phyloP scores from a whole-genome alignment of 2,888 invertebrate species.

The Tenodera sinensis region DNA sequence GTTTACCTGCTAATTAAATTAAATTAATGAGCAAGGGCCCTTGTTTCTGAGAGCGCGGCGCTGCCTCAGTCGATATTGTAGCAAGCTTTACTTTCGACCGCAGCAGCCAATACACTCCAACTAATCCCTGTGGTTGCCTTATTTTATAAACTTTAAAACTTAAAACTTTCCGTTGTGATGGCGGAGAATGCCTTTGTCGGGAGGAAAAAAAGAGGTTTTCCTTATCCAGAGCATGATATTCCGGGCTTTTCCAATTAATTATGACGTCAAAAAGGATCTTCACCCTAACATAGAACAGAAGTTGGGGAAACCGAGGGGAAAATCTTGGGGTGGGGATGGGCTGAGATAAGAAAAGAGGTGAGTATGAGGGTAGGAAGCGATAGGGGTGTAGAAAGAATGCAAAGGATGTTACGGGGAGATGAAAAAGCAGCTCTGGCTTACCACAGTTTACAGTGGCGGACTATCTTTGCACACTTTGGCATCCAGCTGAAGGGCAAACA shows the following conservation, averaged over 20 bases:
- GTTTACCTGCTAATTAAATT: neutral
- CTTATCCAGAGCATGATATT: slow-evolving; percentile 4
- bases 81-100: neutral
- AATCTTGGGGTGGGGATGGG: neutral
- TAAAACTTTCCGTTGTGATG: slow-evolving; percentile 4
- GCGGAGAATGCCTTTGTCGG: neutral
- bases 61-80: neutral
- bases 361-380: neutral
- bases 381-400: neutral
- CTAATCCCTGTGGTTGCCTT: slow-evolving; percentile 8
- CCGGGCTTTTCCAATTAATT: slow-evolving; percentile 22
- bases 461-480: neutral
- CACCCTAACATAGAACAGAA: slow-evolving; percentile 2
- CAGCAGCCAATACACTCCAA: neutral
- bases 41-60: neutral
- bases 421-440: neutral
- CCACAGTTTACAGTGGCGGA: neutral
- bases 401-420: neutral
- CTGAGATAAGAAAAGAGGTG: neutral
- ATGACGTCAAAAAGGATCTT: slow-evolving; percentile 20
- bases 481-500: neutral
- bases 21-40: neutral
- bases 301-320: neutral
- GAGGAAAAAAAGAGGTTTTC: neutral
- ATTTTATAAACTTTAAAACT: neutral